These are phyloP conservation scores for Therioaphis trifolii DNA, from an alignment of 2,888 invertebrate genomes.

Conservation along the genomic window DNA sequence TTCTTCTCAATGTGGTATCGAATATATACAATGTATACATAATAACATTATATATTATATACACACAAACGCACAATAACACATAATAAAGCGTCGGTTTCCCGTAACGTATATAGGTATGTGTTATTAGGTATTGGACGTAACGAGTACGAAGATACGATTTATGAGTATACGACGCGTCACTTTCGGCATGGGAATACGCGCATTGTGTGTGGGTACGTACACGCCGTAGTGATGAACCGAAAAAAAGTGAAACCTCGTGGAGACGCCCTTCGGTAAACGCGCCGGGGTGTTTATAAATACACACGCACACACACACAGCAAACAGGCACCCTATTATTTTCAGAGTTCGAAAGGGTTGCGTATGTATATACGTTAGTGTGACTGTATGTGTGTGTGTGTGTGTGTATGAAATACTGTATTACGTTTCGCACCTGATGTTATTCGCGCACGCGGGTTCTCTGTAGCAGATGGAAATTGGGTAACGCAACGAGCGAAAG, in stretches of 20 bases:
- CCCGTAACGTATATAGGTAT: too few relatives aligned
- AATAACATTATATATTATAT: neutral
- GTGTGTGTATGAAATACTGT: too few relatives aligned
- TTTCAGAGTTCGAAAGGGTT: conserved; percentile 12
- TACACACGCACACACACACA: neutral
- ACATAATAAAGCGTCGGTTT: neutral
- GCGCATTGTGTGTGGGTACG: too few relatives aligned
- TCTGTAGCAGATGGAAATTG: conserved; percentile 32
- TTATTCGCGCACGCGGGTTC: conserved; percentile 35
- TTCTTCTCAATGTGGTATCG: neutral
- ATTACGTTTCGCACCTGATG: conserved; percentile 52
- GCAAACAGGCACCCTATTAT: neutral
- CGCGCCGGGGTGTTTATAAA: neutral
- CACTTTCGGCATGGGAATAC: too few relatives aligned
- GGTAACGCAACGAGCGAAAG: conserved; percentile 38
- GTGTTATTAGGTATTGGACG: too few relatives aligned
- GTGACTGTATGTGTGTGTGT: too few relatives aligned
- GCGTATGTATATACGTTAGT: neutral
- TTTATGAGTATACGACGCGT: too few relatives aligned
- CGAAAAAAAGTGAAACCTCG: conserved; percentile 45
- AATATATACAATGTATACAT: too few relatives aligned
- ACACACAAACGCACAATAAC: neutral
- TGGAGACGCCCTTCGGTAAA: conserved; percentile 11
- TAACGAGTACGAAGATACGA: too few relatives aligned
- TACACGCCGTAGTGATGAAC: neutral